Percentiles rank a stretch among this genome's conserved stretches.
phyloP scores from a whole-genome alignment of 2,888 invertebrate genomes.

The Drosophila stalkeri region DNA sequence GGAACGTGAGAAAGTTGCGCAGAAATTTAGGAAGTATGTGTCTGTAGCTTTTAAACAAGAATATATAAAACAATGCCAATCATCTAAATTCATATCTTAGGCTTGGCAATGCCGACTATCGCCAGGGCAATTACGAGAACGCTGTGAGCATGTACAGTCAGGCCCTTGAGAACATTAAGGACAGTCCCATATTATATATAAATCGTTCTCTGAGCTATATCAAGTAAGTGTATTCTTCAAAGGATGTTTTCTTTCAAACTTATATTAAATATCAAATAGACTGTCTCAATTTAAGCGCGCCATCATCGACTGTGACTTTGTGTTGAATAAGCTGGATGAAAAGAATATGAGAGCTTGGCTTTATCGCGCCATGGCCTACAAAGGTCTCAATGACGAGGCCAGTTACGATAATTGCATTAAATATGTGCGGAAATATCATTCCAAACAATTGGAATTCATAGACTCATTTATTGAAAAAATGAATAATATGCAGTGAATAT shows the following conservation, averaged over 20 bases:
- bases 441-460: conserved; percentile 88
- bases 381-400: conserved; percentile 87
- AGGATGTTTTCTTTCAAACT: not conserved
- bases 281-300: conserved; percentile 88
- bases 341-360: conserved; percentile 91
- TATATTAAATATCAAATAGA: conserved; percentile 48
- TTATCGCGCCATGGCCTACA: conserved; percentile 90
- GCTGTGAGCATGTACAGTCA: conserved; percentile 91
- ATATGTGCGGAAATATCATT: conserved; percentile 88
- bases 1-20: conserved; percentile 89
- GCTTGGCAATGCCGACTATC: conserved; percentile 90
- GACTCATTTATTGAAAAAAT: conserved; percentile 86
- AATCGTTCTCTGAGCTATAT: conserved; percentile 89
- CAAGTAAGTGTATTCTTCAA: conserved; percentile 67
- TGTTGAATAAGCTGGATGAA: conserved; percentile 89
- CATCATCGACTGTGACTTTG: conserved; percentile 90
- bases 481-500: conserved; percentile 4
- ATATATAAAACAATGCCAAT: not conserved
- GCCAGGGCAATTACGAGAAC: conserved; percentile 89
- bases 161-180: conserved; percentile 91
- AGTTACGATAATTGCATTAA: conserved; percentile 87
- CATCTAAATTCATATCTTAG: conserved; percentile 64
- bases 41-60: not conserved
- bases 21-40: conserved; percentile 88
- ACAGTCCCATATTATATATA: conserved; percentile 91